phyloP scores from a whole-genome alignment of 35 echinoderm and acorn worm species.

The Antedon bifida region DNA sequence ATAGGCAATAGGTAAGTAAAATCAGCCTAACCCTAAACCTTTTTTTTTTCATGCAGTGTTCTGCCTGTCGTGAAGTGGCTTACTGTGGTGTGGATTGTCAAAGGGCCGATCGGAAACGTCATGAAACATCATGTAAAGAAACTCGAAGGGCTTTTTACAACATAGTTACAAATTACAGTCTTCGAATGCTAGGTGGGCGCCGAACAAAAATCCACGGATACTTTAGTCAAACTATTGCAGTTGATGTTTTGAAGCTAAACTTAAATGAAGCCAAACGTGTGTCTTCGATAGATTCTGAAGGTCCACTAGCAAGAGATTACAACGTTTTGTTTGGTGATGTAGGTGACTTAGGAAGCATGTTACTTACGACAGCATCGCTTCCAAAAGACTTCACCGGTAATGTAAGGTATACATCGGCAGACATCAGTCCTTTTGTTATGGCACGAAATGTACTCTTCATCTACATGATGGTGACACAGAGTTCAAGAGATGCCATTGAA shows the following conservation, averaged over 20 bases:
- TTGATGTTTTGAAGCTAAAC: constrained; percentile 35
- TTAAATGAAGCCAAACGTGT: constrained; percentile 24
- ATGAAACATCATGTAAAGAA: constrained; percentile 4
- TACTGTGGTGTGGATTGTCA: constrained; percentile 30
- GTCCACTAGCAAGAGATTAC: neutral
- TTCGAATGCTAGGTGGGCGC: neutral
- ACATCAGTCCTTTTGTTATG: constrained; percentile 30
- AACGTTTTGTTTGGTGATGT: constrained; percentile 24
- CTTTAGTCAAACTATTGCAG: constrained; percentile 44
- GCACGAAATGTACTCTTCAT: constrained; percentile 62
- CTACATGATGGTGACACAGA: constrained; percentile 28
- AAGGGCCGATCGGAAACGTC: neutral
- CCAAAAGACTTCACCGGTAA: constrained; percentile 33
- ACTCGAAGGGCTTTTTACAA: neutral
- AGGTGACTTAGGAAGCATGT: constrained; percentile 28
- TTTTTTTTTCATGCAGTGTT: constrained; percentile 10
- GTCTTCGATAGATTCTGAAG: neutral
- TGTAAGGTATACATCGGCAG: constrained; percentile 25
- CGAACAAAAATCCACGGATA: constrained; percentile 8
- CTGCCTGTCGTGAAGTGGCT: constrained; percentile 6
- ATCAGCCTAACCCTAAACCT: too few relatives aligned
- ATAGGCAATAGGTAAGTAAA: too few relatives aligned
- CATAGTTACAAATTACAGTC: neutral
- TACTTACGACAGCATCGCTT: constrained; percentile 40
- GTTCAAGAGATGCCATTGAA: neutral